Evolutionary conservation across 2,888 invertebrate species (phyloP), one percentile per base, ranked within the genome.

Genomic region (Nymphalis c-album): DNA sequence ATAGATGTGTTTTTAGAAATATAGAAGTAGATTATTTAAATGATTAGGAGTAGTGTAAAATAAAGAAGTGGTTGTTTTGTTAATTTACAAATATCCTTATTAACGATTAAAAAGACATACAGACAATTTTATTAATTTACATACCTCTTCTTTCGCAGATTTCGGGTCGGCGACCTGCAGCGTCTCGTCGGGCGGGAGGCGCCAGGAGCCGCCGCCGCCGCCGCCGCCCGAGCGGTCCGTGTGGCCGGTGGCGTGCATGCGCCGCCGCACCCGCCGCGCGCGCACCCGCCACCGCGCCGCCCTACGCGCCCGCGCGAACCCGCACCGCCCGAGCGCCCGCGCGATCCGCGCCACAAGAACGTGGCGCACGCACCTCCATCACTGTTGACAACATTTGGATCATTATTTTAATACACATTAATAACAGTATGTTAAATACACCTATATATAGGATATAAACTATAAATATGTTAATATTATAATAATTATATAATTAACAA

Each of bases 161-260:
- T 97, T 96, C 85, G 96, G 95, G 94, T 96, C 97, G 93, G 95
- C 96, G 88, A 97, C 97, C 93, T 97, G 97, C 79, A 97, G 94
- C 79, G 97, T 97, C 94, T 97, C 97, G 94, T 97, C 97, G 85
- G 97, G 97, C 91, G 97, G 97, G 91, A 97, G 94, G 92, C 97
- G 96, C 97, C 97, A 97, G 89, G 96, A 96, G 88, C 94, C 91
- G 86, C 93, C 93, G 88, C 92, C 93, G 88, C 91, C 92, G 87
- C 93, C 93, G 89, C 93, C 93, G 90, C 94, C 94, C 93, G 96
- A 96, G 93, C 96, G 95, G 94, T 97, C 97, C 90, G 96, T 94
- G 93, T 95, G 95, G 91, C 96, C 96, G 95, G 96, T 96, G 93
- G 96, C 96, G 95, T 97, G 97, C 97, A 97, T 97, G 94, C 94